Percentiles rank a stretch among this genome's conserved stretches.
phyloP scores from a whole-genome alignment of 1,140 invertebrate species.

The Drosophila sp. region DNA sequence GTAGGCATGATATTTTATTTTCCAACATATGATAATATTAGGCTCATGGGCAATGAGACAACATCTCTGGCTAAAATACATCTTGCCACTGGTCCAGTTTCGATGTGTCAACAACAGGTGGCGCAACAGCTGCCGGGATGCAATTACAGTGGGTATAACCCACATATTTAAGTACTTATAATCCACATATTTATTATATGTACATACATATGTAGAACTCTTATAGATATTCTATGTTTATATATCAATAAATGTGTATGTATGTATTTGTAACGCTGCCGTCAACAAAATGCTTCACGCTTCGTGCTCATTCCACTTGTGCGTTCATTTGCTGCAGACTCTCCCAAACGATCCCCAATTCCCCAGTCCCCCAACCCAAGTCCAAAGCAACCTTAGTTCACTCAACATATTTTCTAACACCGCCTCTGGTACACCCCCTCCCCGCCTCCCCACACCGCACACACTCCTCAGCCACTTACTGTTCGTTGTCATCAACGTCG shows the following conservation, averaged over 20 bases:
- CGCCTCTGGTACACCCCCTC: background rate
- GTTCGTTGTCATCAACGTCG: constrained; percentile 29
- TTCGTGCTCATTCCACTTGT: constrained; percentile 69
- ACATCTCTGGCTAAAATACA: too few species aligned
- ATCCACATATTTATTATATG: background rate
- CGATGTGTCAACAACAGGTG: constrained; percentile 24
- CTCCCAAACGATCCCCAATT: background rate
- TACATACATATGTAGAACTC: background rate
- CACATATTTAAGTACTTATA: constrained; percentile 11
- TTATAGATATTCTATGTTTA: background rate
- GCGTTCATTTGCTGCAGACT: constrained; percentile 67
- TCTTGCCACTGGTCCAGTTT: too few species aligned
- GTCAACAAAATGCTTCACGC: constrained; percentile 64
- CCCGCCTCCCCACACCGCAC: background rate
- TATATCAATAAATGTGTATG: background rate
- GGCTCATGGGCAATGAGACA: too few species aligned
- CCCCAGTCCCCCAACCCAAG: background rate
- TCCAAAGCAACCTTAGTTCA: constrained; percentile 10
- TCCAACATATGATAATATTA: too few species aligned
- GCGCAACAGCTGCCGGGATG: constrained; percentile 10
- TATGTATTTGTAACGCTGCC: background rate
- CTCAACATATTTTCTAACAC: background rate
- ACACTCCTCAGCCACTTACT: background rate
- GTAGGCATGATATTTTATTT: too few species aligned
- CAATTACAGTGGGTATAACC: constrained; percentile 13